A percentile compares a stretch with the other conserved stretches of the same genome.
Conservation (phyloP, 2,113 vertebrate species). For the Crypturellus undulatus region DNA sequence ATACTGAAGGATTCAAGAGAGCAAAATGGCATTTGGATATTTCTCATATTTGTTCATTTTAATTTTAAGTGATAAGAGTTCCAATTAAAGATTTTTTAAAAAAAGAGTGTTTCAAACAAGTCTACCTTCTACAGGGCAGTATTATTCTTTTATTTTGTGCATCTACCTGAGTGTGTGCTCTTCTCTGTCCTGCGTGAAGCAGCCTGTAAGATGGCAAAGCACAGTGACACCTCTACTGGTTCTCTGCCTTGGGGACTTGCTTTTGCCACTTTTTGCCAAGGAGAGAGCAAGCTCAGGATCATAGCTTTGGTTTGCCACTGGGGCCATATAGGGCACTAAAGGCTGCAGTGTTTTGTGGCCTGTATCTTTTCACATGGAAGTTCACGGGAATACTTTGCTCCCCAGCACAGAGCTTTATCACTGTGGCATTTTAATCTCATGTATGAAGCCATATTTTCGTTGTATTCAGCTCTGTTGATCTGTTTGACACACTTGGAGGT, state of each 20-base stretch:
- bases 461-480: not conserved
- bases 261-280: not conserved
- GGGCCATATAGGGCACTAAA: not conserved
- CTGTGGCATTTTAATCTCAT: fast-evolving
- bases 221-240: not conserved
- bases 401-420: not conserved
- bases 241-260: not conserved
- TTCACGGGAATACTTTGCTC: not conserved
- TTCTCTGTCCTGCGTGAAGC: not conserved
- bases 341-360: not conserved
- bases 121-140: not conserved
- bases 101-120: not conserved
- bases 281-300: not conserved
- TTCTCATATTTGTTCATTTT: not conserved
- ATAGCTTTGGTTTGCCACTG: not conserved
- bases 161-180: not conserved
- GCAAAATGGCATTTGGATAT: not conserved
- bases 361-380: not conserved
- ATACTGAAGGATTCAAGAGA: not conserved
- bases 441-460: not conserved
- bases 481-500: not conserved
- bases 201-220: not conserved
- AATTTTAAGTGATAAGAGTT: not conserved
- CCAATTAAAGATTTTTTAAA: not conserved
- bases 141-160: not conserved